Base-by-base conservation (phyloP, 2,888 invertebrate genomes). In the Lycophotia porphyrea region DNA sequence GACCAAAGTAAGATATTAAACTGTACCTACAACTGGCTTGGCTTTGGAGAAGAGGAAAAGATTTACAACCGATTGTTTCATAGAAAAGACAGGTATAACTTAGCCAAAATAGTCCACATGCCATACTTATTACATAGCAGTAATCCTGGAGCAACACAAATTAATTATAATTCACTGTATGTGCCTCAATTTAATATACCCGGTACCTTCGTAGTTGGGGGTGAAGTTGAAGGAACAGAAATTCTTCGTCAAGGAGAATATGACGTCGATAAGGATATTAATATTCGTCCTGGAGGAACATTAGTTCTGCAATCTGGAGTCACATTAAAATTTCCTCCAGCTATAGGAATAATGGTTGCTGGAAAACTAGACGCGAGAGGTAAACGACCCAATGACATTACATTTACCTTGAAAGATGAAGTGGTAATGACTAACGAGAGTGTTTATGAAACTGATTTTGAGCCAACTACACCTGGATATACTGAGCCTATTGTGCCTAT, bases 271-370 rank as follows among this genome's bases (percentile, higher is more conserved):
- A 97, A 98, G 89, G 99, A 99, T 92, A 99, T 99, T 66, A 99
- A 98, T 91, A 98, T 99, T 52, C 95, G 99, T 44, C 99, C 99
- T 0, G 99, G 99, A n/a, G 99, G 99, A 9, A 98, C 98, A 93
- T 96, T 99, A 61, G 98, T 98, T 24, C 96, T 99, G 5, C 98
- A 98, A 78, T 98, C 99, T 0, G 99, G 99, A 0, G 99, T 99
- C 0, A 98, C 97, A 0, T 95, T 99, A 27, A 97, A 97, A 88
- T 99, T 99, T 93, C 98, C 99, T 73, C 98, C 99, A 1, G 98
- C 99, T 39, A 98, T 99, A 73, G 99, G 99, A 15, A 99, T 99
- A 97, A 98, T 99, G 98, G 98, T 99, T 5, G 99, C 99, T 61
- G 99, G 99, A 0, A 98, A 98, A 92, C 94, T 99, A 64, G 98